phyloP scores from a whole-genome alignment of 1,140 invertebrate genomes.

The Centruroides sculpturatus region DNA sequence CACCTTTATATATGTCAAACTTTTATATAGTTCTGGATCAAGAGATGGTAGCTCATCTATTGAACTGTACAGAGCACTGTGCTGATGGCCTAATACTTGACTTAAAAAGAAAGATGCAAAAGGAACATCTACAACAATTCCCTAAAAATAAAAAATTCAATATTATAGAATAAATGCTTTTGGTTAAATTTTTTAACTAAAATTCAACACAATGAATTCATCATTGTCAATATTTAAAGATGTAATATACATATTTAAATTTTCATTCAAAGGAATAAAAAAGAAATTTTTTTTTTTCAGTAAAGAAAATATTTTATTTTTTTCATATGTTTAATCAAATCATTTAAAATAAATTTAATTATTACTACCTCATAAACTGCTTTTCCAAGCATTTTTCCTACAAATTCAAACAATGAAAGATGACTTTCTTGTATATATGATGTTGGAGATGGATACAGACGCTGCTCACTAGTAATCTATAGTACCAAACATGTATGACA shows the following conservation, averaged over 20 bases:
- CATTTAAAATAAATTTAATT: no score
- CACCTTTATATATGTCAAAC: conserved; percentile 85
- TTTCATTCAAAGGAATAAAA: no score
- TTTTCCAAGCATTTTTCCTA: conserved; percentile 93
- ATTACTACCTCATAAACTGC: conserved; percentile 77
- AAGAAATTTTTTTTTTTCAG: no score
- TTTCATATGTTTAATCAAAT: no score
- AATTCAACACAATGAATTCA: no score
- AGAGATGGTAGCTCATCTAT: conserved; percentile 94
- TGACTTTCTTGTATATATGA: conserved; percentile 90
- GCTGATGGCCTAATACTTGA: conserved; percentile 87
- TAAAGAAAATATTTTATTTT: no score
- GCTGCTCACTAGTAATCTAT: conserved; percentile 78
- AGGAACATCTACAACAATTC: conserved; percentile 96
- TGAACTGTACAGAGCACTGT: conserved; percentile 74
- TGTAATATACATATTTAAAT: no score
- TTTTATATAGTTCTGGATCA: conserved; percentile 90
- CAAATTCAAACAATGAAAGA: conserved; percentile 91
- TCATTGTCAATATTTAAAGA: no score
- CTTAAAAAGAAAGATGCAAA: conserved; percentile 98
- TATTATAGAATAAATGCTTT: no score
- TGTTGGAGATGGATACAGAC: conserved; percentile 90
- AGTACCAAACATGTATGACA: background rate
- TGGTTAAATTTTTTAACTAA: no score
- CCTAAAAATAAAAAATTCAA: conserved; percentile 36